phyloP scores from a whole-genome alignment of 2,888 invertebrate genomes.

The Sthenelais limicola region DNA sequence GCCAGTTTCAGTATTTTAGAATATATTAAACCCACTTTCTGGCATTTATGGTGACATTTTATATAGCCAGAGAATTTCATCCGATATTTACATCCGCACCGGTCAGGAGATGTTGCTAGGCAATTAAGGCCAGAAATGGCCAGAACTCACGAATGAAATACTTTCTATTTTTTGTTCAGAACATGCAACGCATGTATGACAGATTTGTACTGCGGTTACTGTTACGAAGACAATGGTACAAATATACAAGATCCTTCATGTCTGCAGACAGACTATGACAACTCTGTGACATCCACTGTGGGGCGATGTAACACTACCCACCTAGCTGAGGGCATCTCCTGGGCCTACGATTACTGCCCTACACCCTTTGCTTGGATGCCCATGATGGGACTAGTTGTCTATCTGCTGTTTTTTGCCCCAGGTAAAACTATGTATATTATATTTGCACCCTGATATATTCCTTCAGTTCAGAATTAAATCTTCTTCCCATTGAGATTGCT shows the following conservation, averaged over 20 bases:
- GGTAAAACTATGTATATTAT: conserved; percentile 55
- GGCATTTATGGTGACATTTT: too few species aligned
- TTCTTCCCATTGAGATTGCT: background rate
- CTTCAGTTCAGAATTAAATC: background rate
- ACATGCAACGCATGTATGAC: conserved; percentile 73
- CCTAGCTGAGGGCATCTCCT: conserved; percentile 53
- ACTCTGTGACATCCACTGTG: conserved; percentile 61
- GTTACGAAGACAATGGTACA: conserved; percentile 63
- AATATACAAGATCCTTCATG: conserved; percentile 67
- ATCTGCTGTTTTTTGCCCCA: conserved; percentile 73
- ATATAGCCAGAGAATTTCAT: too few species aligned
- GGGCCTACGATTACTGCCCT: conserved; percentile 73
- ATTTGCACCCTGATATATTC: background rate
- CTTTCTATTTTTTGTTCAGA: conserved; percentile 56
- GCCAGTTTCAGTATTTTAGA: too few species aligned
- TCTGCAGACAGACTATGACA: conserved; percentile 63
- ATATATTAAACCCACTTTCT: too few species aligned
- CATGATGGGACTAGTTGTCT: conserved; percentile 69
- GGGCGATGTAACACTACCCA: conserved; percentile 66
- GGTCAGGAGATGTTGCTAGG: too few species aligned
- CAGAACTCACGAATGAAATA: background rate
- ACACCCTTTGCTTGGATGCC: conserved; percentile 68
- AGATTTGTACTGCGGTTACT: conserved; percentile 74
- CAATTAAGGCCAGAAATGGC: too few species aligned
- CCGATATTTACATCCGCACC: too few species aligned